These are phyloP conservation scores for Phataginus tricuspis DNA, from an alignment of 2,797 vertebrate genomes.

Conservation along the genomic window DNA sequence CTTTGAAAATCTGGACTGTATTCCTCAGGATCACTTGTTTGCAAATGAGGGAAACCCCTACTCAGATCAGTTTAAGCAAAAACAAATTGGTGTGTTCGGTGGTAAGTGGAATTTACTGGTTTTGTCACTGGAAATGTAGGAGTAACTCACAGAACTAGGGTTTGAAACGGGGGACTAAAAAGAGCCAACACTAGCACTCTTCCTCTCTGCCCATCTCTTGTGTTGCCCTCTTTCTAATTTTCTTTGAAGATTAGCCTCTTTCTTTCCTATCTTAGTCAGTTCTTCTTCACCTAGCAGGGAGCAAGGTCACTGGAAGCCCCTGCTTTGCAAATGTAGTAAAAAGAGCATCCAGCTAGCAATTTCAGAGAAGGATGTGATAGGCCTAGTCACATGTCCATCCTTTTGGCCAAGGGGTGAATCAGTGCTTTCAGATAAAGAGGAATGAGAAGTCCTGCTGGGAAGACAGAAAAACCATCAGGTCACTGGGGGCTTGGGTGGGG, in stretches of 20 bases:
- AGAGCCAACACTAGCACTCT: not conserved
- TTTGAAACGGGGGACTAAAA: not conserved
- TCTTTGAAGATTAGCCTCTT: not conserved
- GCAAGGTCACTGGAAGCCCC: not conserved
- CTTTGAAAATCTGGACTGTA: not conserved
- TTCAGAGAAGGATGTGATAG: slow-evolving; percentile 23
- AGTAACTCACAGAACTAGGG: not conserved
- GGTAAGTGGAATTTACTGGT: not conserved
- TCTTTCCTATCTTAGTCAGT: not conserved
- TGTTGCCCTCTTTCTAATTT: not conserved
- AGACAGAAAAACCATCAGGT: not conserved
- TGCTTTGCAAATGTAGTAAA: not conserved
- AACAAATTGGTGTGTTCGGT: not conserved
- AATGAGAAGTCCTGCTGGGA: not conserved
- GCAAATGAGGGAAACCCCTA: not conserved
- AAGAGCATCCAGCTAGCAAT: not conserved
- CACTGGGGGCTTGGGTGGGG: not conserved
- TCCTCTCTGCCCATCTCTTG: not conserved
- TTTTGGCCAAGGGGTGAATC: not conserved
- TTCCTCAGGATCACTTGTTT: not conserved
- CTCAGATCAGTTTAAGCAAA: slow-evolving; percentile 1
- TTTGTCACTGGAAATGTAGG: not conserved
- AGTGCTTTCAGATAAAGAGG: not conserved
- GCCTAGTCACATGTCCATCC: not conserved
- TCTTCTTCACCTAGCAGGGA: not conserved